A percentile compares a stretch with the other conserved stretches of the same genome.
Evolutionary conservation across 1,140 invertebrate species (phyloP).

Genomic region (Pemphigus obesinymphae): DNA sequence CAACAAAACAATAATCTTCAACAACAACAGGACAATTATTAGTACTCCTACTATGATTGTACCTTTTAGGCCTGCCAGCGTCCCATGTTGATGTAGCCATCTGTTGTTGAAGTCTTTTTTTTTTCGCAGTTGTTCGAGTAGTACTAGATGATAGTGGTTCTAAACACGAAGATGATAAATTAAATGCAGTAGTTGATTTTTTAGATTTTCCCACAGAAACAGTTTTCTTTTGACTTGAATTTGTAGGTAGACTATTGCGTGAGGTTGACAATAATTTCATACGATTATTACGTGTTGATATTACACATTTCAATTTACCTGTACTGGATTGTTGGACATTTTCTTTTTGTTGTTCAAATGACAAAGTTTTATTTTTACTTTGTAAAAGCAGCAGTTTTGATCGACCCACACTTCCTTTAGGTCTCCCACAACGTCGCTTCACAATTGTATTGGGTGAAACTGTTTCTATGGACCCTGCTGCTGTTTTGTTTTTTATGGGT

Average conservation of each 20-base stretch:
- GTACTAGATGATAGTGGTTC: neutral
- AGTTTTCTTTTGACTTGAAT: neutral
- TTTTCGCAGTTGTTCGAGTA: neutral
- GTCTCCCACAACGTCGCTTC: neutral
- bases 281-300: conserved; percentile 20
- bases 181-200: neutral
- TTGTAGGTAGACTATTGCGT: neutral
- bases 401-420: conserved; percentile 5
- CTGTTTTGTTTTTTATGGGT: neutral
- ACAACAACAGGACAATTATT: neutral
- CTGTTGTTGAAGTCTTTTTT: neutral
- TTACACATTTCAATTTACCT: conserved; percentile 14
- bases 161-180: conserved; percentile 16
- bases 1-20: conserved; percentile 32
- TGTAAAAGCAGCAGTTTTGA: neutral
- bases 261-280: conserved; percentile 1
- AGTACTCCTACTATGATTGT: neutral
- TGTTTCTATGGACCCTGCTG: neutral
- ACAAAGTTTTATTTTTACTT: neutral
- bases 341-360: neutral
- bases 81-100: neutral
- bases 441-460: neutral
- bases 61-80: neutral
- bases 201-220: neutral
- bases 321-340: neutral